These are phyloP conservation scores for Chaetorhynchus papuensis DNA, from an alignment of 2,113 vertebrate genomes.

Conservation along the genomic window DNA sequence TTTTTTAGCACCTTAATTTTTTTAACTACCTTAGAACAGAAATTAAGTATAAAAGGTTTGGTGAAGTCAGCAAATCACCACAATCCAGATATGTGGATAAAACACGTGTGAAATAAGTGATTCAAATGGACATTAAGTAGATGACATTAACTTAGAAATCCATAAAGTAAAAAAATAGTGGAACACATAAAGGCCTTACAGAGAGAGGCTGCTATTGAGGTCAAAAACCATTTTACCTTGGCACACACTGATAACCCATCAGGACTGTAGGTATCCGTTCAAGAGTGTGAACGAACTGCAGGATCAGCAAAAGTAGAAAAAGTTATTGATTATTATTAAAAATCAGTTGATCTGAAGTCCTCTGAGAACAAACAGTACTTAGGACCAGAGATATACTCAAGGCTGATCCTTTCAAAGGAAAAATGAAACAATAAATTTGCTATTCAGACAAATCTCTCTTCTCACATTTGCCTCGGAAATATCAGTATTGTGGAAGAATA, in stretches of 20 bases:
- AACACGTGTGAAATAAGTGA: neutral
- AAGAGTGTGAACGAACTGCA: neutral
- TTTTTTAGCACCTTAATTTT: neutral
- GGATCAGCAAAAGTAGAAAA: constrained; percentile 21
- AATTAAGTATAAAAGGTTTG: neutral
- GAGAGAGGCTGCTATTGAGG: constrained; percentile 5
- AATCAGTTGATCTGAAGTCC: constrained; percentile 29
- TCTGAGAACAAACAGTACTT: constrained; percentile 5
- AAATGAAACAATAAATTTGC: constrained; percentile 28
- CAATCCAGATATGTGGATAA: neutral
- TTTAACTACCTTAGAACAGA: neutral
- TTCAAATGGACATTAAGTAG: neutral
- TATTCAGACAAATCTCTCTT: constrained; percentile 25
- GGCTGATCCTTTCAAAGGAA: neutral
- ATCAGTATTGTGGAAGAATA: neutral
- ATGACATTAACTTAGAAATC: constrained; percentile 28
- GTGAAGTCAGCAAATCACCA: neutral
- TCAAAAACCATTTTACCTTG: constrained; percentile 8
- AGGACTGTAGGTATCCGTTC: neutral
- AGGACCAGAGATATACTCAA: neutral
- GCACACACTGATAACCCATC: neutral
- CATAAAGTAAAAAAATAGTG: neutral
- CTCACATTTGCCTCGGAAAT: constrained; percentile 31
- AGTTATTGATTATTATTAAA: constrained; percentile 42
- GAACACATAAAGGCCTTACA: neutral